Evolutionary conservation across 2,888 invertebrate species (phyloP).

Genomic region (Notodonta ziczac): DNA sequence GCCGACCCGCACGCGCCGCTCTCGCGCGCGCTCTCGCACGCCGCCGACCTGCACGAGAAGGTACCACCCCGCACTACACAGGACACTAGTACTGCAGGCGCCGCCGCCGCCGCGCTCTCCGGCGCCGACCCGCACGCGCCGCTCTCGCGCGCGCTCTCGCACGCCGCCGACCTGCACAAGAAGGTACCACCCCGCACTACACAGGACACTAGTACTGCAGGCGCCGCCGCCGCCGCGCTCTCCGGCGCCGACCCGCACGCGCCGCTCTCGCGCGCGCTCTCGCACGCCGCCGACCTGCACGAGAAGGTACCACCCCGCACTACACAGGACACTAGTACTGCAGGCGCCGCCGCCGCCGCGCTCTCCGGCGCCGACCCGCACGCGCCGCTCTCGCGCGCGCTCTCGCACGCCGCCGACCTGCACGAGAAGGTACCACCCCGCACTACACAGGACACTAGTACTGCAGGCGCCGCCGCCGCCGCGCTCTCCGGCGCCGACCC

Average conservation of each 20-base stretch:
- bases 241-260: slow-evolving; percentile 97
- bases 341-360: slow-evolving; percentile 88
- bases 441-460: too few relatives aligned
- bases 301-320: slow-evolving; percentile 83
- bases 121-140: slow-evolving; percentile 93
- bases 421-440: slow-evolving; percentile 92
- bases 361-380: slow-evolving; percentile 92
- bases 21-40: slow-evolving; percentile 81
- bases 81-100: slow-evolving; percentile 79
- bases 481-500: slow-evolving; percentile 83
- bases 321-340: neutral
- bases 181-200: neutral
- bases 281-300: slow-evolving; percentile 81
- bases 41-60: slow-evolving; percentile 93
- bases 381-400: slow-evolving; percentile 83
- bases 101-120: slow-evolving; percentile 91
- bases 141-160: slow-evolving; percentile 85
- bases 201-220: slow-evolving; percentile 75
- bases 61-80: slow-evolving; percentile 58
- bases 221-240: slow-evolving; percentile 92
- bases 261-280: slow-evolving; percentile 78
- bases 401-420: slow-evolving; percentile 89
- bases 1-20: slow-evolving; percentile 89
- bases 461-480: slow-evolving; percentile 16
- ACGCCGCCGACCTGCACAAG: slow-evolving; percentile 88